Evolutionary conservation across 2,888 invertebrate species (phyloP).

Genomic region (Drosophila emarginata): DNA sequence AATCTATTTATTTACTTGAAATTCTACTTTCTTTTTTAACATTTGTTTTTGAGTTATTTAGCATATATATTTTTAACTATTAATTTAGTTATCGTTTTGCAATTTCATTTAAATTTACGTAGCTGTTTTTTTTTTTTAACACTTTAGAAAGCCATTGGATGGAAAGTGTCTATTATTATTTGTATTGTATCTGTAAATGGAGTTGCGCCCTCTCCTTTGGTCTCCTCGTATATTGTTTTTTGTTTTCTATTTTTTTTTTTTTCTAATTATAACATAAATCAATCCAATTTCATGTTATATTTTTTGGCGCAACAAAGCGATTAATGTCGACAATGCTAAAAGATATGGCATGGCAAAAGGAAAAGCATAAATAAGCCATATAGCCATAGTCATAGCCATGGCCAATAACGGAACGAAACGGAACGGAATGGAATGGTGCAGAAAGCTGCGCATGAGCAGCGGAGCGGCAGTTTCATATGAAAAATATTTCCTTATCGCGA

Average conservation of each 20-base stretch:
- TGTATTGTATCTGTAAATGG: neutral
- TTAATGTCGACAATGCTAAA: constrained; percentile 72
- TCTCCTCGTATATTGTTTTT: neutral
- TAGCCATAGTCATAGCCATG: constrained; percentile 38
- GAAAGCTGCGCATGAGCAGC: constrained; percentile 29
- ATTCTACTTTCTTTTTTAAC: no score
- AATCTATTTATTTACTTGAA: no score
- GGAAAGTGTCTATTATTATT: neutral
- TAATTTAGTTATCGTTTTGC: no score
- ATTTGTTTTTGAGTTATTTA: no score
- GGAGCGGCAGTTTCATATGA: constrained; percentile 60
- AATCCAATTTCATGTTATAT: constrained; percentile 73
- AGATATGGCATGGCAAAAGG: constrained; percentile 74
- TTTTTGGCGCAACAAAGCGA: constrained; percentile 69
- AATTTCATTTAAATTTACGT: no score
- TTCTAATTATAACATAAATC: constrained; percentile 76
- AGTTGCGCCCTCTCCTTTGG: neutral
- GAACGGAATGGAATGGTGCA: constrained; percentile 19
- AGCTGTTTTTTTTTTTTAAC: no score
- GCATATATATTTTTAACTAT: no score
- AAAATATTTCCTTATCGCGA: constrained; percentile 76
- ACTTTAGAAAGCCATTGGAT: no score
- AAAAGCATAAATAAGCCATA: constrained; percentile 74
- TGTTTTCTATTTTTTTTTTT: constrained; percentile 23
- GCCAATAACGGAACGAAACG: constrained; percentile 62